phyloP scores from a whole-genome alignment of 1,140 invertebrate species.

The Papilio aristodemus region DNA sequence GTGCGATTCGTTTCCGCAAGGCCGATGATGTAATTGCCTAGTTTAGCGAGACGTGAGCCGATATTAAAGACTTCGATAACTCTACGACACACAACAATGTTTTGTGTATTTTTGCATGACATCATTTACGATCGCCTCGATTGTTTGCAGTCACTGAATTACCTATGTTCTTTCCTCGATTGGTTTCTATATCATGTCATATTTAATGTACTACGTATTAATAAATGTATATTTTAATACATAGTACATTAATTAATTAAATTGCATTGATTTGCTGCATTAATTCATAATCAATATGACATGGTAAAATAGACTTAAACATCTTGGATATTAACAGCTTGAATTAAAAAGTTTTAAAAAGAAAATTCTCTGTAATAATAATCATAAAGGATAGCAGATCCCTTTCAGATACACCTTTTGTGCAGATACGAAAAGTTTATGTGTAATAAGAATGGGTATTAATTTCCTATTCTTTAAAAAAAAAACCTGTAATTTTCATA shows the following conservation, averaged over 20 bases:
- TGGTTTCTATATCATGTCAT: background rate
- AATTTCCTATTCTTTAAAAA: no score
- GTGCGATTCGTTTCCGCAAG: slow-evolving; percentile 61
- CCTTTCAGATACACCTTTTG: no score
- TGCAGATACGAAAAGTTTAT: no score
- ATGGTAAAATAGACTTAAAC: no score
- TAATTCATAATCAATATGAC: no score
- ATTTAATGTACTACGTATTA: background rate
- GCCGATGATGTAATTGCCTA: slow-evolving; percentile 75
- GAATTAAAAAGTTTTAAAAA: no score
- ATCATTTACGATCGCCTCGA: slow-evolving; percentile 50
- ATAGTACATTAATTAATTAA: no score
- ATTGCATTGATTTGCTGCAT: no score
- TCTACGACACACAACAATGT: slow-evolving; percentile 42
- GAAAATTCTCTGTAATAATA: no score
- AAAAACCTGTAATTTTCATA: background rate
- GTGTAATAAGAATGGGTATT: no score
- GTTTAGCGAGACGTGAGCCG: slow-evolving; percentile 69
- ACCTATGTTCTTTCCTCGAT: slow-evolving; percentile 11
- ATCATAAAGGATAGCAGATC: no score
- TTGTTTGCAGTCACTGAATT: slow-evolving; percentile 33
- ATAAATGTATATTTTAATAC: background rate
- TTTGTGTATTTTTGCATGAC: slow-evolving; percentile 64
- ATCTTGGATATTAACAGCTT: no score
- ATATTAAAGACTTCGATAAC: slow-evolving; percentile 49